Percentiles rank a stretch among this genome's conserved stretches.
Conservation (phyloP, 2,113 vertebrate genomes). For the Phalacrocorax brasilianus region DNA sequence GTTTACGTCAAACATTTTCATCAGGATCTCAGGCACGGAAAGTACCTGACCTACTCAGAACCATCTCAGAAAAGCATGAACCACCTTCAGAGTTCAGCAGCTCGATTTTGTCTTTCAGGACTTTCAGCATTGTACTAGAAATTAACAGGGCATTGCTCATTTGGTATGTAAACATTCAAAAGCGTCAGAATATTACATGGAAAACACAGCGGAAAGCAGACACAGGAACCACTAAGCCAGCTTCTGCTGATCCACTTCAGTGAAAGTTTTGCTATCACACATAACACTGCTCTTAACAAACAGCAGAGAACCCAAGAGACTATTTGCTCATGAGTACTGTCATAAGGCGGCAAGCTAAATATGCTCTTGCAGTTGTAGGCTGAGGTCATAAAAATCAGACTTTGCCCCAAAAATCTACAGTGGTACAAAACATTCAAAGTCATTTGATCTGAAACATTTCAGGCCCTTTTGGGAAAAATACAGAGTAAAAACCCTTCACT, state of each 20-base stretch:
- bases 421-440: not conserved
- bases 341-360: not conserved
- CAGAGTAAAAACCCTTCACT: not conserved
- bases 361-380: not conserved
- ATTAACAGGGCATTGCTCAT: not conserved
- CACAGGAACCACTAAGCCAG: not conserved
- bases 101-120: not conserved
- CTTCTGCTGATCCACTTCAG: not conserved
- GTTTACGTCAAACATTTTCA: too few species aligned
- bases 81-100: not conserved
- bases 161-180: not conserved
- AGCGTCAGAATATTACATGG: not conserved
- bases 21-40: not conserved
- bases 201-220: not conserved
- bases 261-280: not conserved
- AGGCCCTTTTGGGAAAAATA: not conserved
- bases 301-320: not conserved
- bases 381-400: not conserved
- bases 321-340: not conserved
- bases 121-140: not conserved
- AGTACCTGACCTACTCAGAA: not conserved
- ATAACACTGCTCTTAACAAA: not conserved
- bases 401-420: not conserved
- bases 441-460: not conserved
- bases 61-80: not conserved